Evolutionary conservation across 2,888 invertebrate species (phyloP).

Genomic region (Drosophila nr. perissopoda): DNA sequence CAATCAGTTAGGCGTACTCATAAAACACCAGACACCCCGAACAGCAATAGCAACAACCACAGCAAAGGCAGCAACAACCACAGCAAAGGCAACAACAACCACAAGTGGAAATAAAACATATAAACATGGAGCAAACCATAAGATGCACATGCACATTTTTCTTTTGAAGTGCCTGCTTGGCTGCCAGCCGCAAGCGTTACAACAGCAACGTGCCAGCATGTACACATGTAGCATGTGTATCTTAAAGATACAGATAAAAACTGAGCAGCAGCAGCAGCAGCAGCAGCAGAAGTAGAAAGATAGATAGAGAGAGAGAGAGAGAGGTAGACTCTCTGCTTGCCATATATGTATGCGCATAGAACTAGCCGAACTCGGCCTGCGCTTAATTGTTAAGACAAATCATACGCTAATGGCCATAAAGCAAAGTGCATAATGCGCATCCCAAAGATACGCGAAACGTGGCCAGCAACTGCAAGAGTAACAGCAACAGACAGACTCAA

Average conservation of each 20-base stretch:
- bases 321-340: neutral
- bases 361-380: conserved; percentile 35
- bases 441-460: conserved; percentile 58
- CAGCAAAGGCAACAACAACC: conserved; percentile 1
- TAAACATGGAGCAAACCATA: conserved; percentile 38
- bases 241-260: conserved; percentile 61
- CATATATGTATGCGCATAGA: conserved; percentile 4
- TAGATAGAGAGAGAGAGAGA: neutral
- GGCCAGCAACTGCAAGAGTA: conserved; percentile 6
- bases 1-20: conserved; percentile 73
- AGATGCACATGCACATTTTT: conserved; percentile 67
- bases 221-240: conserved; percentile 48
- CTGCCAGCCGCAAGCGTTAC: conserved; percentile 57
- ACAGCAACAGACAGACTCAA: conserved; percentile 20
- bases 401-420: conserved; percentile 81
- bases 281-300: neutral
- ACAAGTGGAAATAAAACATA: conserved; percentile 71
- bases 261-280: conserved; percentile 4
- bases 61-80: conserved; percentile 3
- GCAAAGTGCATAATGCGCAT: conserved; percentile 59
- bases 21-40: conserved; percentile 66
- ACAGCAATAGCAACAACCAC: conserved; percentile 19
- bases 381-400: conserved; percentile 81
- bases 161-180: conserved; percentile 68
- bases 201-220: conserved; percentile 18